These are phyloP conservation scores for Clupea harengus DNA, from an alignment of 2,113 vertebrate genomes.

Conservation along the genomic window DNA sequence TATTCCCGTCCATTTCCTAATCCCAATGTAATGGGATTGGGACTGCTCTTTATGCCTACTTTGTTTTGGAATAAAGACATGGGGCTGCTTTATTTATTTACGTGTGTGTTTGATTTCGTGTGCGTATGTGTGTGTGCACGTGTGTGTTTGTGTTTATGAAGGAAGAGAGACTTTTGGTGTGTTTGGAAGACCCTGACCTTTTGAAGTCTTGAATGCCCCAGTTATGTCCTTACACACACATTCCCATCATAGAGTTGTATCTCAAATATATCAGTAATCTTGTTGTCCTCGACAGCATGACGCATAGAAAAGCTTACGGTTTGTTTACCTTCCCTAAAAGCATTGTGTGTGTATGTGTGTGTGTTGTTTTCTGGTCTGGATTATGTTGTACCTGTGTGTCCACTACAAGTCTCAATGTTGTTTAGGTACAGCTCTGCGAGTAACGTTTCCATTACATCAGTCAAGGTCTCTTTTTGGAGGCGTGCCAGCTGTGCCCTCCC, in stretches of 20 bases:
- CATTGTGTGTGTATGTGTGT: background rate
- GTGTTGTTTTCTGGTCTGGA: too few relatives aligned
- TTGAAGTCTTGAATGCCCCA: background rate
- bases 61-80: conserved; percentile 30
- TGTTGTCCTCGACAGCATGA: too few relatives aligned
- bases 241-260: too few relatives aligned
- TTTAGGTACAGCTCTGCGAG: too few relatives aligned
- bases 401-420: too few relatives aligned
- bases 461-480: too few relatives aligned
- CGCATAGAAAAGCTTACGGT: too few relatives aligned
- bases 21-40: conserved; percentile 66
- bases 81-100: conserved; percentile 12
- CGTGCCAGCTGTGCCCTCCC: too few relatives aligned
- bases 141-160: background rate
- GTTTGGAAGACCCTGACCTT: background rate
- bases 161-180: background rate
- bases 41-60: conserved; percentile 47
- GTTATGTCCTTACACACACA: background rate
- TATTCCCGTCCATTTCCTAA: conserved; percentile 65
- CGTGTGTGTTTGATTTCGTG: background rate
- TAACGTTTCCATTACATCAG: too few relatives aligned
- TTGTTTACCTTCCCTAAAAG: too few relatives aligned
- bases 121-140: background rate
- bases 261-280: too few relatives aligned
- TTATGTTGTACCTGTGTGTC: too few relatives aligned